These are phyloP conservation scores for Sminthurides aquaticus DNA, from an alignment of 2,888 invertebrate genomes.

Conservation along the genomic window DNA sequence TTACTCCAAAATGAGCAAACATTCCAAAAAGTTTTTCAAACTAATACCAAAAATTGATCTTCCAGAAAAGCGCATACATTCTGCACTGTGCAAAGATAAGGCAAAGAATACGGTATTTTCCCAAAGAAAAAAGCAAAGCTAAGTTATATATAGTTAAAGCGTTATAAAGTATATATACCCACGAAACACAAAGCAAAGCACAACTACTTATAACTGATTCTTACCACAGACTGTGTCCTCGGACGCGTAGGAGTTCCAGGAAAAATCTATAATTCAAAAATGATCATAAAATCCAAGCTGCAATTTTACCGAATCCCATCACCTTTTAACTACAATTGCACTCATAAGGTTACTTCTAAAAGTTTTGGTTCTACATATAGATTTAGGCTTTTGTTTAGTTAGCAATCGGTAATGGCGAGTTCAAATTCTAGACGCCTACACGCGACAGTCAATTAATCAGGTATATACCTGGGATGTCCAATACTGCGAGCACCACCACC, in stretches of 20 bases:
- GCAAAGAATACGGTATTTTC: not conserved
- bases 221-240: slow-evolving; percentile 49
- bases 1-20: not conserved
- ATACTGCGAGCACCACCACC: no score
- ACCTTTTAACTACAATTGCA: not conserved
- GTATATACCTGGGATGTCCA: no score
- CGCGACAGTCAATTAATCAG: no score
- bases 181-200: not conserved
- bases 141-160: not conserved
- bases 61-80: not conserved
- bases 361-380: no score
- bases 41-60: not conserved
- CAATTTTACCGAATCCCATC: not conserved
- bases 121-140: not conserved
- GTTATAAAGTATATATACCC: not conserved
- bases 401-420: no score
- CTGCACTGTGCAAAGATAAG: not conserved
- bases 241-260: slow-evolving; percentile 53
- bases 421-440: no score
- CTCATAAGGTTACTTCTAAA: not conserved
- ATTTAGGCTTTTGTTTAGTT: no score
- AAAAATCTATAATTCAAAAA: slow-evolving; percentile 48
- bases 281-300: not conserved
- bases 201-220: slow-evolving; percentile 19
- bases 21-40: not conserved